Evolutionary conservation across 2,888 invertebrate genomes (phyloP).

Genomic region (Andrena bucephala): DNA sequence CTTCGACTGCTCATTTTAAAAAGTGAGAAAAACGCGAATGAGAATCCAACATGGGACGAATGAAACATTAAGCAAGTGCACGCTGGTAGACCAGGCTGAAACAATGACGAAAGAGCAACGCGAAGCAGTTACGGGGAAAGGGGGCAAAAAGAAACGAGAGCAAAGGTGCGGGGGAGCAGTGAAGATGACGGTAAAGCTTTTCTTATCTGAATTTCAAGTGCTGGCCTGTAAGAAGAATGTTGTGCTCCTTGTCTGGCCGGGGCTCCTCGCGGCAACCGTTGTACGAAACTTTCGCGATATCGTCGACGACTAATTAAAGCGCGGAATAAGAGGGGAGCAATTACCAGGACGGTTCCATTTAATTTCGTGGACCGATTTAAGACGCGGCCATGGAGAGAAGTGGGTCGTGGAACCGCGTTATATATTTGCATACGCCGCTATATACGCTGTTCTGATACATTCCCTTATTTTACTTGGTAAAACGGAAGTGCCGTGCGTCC

Average conservation of each 20-base stretch:
- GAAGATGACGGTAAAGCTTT: conserved; percentile 50
- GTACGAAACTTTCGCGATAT: conserved; percentile 74
- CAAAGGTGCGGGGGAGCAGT: conserved; percentile 41
- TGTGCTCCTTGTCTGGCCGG: conserved; percentile 44
- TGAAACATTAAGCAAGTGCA: not conserved
- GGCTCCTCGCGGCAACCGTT: conserved; percentile 63
- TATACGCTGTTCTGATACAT: conserved; percentile 1
- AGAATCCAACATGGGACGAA: not conserved
- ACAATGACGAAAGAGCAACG: conserved; percentile 43
- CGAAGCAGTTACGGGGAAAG: conserved; percentile 12
- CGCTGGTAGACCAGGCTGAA: not conserved
- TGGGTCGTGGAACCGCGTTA: conserved; percentile 52
- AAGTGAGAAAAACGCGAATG: conserved; percentile 6
- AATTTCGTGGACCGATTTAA: conserved; percentile 69
- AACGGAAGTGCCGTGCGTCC: not conserved
- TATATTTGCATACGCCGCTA: conserved; percentile 37
- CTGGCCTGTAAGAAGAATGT: conserved; percentile 67
- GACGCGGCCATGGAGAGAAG: conserved; percentile 48
- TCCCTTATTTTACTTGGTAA: conserved; percentile 16
- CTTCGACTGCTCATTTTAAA: not conserved
- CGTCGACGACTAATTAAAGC: conserved; percentile 76
- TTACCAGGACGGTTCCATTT: conserved; percentile 72
- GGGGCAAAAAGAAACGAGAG: conserved; percentile 6
- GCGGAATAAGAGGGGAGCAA: conserved; percentile 74
- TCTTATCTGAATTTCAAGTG: conserved; percentile 72